A percentile compares a stretch with the other conserved stretches of the same genome.
phyloP scores from a whole-genome alignment of 2,888 invertebrate species.

The Branchipolynoe longqiensis region DNA sequence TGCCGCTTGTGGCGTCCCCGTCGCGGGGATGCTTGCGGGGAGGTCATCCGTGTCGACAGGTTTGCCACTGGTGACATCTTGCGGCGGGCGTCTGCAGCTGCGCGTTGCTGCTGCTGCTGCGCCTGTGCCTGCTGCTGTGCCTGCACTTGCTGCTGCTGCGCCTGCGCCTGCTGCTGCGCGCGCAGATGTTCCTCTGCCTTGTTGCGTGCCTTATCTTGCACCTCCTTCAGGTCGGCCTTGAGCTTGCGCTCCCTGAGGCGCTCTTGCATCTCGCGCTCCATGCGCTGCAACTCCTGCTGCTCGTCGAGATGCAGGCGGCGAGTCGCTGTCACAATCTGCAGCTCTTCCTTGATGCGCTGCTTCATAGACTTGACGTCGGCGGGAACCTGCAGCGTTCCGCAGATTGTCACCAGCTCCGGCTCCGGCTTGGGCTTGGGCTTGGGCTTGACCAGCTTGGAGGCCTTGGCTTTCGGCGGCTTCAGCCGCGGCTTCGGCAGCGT shows the following conservation, averaged over 20 bases:
- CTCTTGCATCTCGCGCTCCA: constrained; percentile 73
- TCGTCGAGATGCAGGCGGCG: constrained; percentile 82
- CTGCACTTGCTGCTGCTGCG: constrained; percentile 9
- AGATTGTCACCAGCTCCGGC: constrained; percentile 72
- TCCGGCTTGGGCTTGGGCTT: constrained; percentile 46
- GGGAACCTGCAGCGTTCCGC: constrained; percentile 77
- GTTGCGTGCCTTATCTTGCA: constrained; percentile 25
- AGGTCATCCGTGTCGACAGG: constrained; percentile 71
- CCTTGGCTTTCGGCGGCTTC: background rate
- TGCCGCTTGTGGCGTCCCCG: constrained; percentile 83
- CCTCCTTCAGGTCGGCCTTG: constrained; percentile 56
- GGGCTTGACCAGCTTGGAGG: constrained; percentile 54
- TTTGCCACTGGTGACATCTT: constrained; percentile 51
- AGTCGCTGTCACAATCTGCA: constrained; percentile 82
- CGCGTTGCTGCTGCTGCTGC: constrained; percentile 26
- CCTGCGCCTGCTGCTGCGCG: no score
- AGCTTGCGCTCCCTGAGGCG: constrained; percentile 62
- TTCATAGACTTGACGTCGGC: constrained; percentile 80
- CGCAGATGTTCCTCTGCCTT: background rate
- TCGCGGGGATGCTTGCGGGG: constrained; percentile 79
- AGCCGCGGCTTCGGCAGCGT: background rate
- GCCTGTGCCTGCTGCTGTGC: constrained; percentile 38
- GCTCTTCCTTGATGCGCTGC: constrained; percentile 82
- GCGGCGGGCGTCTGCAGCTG: constrained; percentile 14
- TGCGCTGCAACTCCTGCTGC: constrained; percentile 80